A percentile compares a stretch with the other conserved stretches of the same genome.
These are phyloP conservation scores for Oceanodroma leucorhoa DNA, from an alignment of 2,797 vertebrate species.

Conservation along the genomic window DNA sequence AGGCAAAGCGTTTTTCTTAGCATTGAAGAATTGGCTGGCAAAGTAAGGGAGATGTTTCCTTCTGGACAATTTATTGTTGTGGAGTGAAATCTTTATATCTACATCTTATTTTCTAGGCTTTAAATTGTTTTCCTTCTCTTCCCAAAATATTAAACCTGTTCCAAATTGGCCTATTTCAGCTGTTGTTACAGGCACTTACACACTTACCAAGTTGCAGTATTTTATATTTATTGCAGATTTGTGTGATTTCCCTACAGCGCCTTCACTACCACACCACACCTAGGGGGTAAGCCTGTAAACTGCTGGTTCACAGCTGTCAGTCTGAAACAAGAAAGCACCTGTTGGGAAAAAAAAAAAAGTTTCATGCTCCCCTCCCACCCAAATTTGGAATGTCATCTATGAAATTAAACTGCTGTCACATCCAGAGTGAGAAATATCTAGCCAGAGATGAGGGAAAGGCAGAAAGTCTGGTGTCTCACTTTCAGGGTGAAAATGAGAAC, in stretches of 20 bases:
- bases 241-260: not conserved
- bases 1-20: not conserved
- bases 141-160: not conserved
- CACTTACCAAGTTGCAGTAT: not conserved
- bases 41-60: not conserved
- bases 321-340: not conserved
- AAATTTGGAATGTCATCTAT: not conserved
- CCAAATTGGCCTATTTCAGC: not conserved
- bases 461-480: accelerated
- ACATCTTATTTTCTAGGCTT: not conserved
- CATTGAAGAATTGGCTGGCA: not conserved
- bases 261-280: not conserved
- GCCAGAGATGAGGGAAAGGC: not conserved
- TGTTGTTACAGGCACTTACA: not conserved
- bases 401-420: not conserved
- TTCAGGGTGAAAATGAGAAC: not conserved
- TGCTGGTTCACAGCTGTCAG: not conserved
- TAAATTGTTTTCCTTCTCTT: not conserved
- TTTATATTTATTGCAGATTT: not conserved
- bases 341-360: not conserved
- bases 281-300: not conserved
- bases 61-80: not conserved
- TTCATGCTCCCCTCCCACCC: not conserved
- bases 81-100: not conserved
- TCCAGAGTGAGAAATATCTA: not conserved